phyloP scores from a whole-genome alignment of 1,140 invertebrate genomes.

The Prorops nasuta region DNA sequence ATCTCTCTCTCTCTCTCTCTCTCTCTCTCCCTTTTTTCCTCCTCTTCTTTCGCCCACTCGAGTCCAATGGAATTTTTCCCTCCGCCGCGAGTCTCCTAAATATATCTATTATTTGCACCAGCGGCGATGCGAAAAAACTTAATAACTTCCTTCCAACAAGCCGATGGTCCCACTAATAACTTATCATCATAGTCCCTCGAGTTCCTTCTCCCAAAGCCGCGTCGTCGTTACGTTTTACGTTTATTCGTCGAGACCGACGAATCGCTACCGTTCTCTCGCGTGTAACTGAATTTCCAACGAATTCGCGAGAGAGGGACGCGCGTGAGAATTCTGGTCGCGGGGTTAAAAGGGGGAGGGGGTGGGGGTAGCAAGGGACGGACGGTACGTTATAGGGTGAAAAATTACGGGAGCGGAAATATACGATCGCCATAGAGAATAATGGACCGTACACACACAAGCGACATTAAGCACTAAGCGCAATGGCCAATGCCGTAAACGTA shows the following conservation, averaged over 20 bases:
- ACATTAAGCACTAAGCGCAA: slow-evolving; percentile 16
- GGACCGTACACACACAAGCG: not conserved
- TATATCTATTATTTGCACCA: no score
- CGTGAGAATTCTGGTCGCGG: slow-evolving; percentile 2
- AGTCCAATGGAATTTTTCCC: not conserved
- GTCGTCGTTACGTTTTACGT: no score
- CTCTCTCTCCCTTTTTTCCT: slow-evolving; percentile 1
- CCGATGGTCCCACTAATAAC: no score
- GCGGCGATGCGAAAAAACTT: no score
- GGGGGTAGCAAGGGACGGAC: slow-evolving; percentile 19
- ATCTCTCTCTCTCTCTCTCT: slow-evolving; percentile 2
- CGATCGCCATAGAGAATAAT: slow-evolving; percentile 29
- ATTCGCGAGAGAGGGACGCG: slow-evolving; percentile 10
- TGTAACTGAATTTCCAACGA: slow-evolving; percentile 7
- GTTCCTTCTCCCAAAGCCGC: no score
- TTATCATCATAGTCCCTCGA: no score
- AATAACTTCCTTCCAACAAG: no score
- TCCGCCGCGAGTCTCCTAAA: no score
- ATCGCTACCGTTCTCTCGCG: no score
- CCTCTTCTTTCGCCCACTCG: slow-evolving; percentile 2
- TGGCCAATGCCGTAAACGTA: slow-evolving; percentile 30
- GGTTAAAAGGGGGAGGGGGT: slow-evolving; percentile 1
- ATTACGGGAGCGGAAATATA: slow-evolving; percentile 15
- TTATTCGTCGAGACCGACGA: no score
- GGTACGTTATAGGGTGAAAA: slow-evolving; percentile 21